These are phyloP conservation scores for Psophia crepitans DNA, from an alignment of 2,113 vertebrate species.

Conservation along the genomic window DNA sequence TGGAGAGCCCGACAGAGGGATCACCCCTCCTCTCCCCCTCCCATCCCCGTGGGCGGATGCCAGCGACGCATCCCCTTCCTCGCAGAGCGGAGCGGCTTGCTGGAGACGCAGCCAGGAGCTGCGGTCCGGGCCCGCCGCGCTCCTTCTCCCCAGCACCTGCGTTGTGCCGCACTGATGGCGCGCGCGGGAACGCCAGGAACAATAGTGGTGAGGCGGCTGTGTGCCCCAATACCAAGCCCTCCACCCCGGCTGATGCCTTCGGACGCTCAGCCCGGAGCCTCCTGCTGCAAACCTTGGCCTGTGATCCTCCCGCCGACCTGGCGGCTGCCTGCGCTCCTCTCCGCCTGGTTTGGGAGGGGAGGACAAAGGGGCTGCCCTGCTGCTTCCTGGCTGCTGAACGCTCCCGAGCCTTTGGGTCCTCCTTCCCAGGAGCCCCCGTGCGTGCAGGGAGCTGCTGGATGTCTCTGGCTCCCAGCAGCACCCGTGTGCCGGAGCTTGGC, in stretches of 20 bases:
- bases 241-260: accelerated
- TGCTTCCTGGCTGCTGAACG: background rate
- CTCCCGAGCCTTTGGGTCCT: background rate
- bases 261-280: background rate
- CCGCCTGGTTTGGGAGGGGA: background rate
- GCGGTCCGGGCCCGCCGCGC: accelerated
- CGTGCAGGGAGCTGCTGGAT: no score
- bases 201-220: background rate
- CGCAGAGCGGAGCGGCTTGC: background rate
- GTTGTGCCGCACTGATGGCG: background rate
- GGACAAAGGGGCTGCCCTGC: background rate
- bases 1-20: conserved; percentile 17
- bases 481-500: background rate
- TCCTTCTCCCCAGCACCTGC: background rate
- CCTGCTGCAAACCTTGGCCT: background rate
- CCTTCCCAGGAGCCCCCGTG: background rate
- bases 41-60: background rate
- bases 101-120: background rate
- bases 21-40: background rate
- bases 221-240: background rate
- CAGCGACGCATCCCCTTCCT: background rate
- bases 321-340: background rate
- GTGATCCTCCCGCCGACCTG: accelerated
- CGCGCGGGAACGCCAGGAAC: background rate
- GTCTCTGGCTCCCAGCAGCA: background rate